Evolutionary conservation across 2,888 invertebrate genomes (phyloP), one percentile per base, ranked within the genome.

Genomic region (Tribolium freemani): DNA sequence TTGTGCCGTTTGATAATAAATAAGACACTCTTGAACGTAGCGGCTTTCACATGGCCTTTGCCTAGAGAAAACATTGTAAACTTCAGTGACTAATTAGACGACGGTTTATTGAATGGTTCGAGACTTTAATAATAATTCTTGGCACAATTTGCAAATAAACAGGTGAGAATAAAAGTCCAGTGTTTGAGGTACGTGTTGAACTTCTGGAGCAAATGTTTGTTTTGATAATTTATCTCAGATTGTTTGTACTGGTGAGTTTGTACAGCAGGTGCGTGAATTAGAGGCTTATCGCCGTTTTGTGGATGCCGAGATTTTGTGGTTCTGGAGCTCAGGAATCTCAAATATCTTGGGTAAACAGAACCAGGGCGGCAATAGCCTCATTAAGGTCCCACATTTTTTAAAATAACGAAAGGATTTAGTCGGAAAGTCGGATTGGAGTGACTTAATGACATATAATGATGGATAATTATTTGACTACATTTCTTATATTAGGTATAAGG

Each of bases 141-240:
- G 26, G 5, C 26, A 26, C 3, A 26, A 5, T 26, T 26, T 3
- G 5, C 3, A 26, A 26, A 26, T 0, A 26, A 26, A 26, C 5
- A 26, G 13, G 20, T 31, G 30, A 56, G 31, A 56, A 30, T 58
- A 58, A 58, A 58, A 45, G n/a, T 45, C 21, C 61, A 26, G 44
- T 69, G 69, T 69, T 69, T 60, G 61, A 16, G 16, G 26, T 69
- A 56, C 44, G 60, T 60, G 69, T 69, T 69, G 30, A 56, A 63
- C 38, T 70, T 38, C 66, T 13, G 48, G 30, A 56, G 57, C 11
- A 58, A 71, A 64, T 53, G 71, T 71, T 71, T 67, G 60, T 71
- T 67, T 67, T 71, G 71, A 60, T 38, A 67, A 71, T 71, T 67
- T 60, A 60, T 67, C 44, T 46, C 13, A 68, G 26, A 46, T 21